A percentile compares a stretch with the other conserved stretches of the same genome.
Conservation (phyloP, 2,888 invertebrate species). For the Atethmia centrago region DNA sequence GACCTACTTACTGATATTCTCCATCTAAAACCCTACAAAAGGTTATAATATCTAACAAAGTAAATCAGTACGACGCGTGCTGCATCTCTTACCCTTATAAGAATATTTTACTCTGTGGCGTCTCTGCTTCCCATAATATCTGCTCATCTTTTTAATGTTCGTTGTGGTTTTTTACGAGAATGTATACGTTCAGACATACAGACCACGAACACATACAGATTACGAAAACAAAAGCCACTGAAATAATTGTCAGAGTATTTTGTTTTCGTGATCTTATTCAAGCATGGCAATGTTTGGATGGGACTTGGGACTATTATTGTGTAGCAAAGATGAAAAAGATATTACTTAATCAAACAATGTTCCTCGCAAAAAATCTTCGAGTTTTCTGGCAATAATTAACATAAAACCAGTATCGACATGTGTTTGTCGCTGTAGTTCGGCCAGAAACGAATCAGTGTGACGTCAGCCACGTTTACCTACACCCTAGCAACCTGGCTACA, state of each 20-base stretch:
- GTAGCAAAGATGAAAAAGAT: not conserved
- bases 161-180: conserved; percentile 43
- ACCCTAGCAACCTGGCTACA: not conserved
- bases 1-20: not conserved
- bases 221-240: too few relatives aligned
- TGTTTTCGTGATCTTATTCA: conserved; percentile 23
- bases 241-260: too few relatives aligned
- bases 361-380: not conserved
- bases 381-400: not conserved
- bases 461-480: not conserved
- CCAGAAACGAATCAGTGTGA: too few relatives aligned
- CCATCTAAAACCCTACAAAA: not conserved
- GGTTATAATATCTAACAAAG: not conserved
- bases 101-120: conserved; percentile 35
- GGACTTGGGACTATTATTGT: not conserved
- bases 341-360: not conserved
- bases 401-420: not conserved
- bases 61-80: not conserved
- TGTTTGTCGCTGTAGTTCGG: not conserved
- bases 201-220: too few relatives aligned
- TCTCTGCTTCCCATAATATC: conserved; percentile 11
- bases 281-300: not conserved
- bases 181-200: too few relatives aligned
- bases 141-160: conserved; percentile 50
- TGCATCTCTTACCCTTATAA: conserved; percentile 9